Evolutionary conservation across 2,113 vertebrate species (phyloP), one percentile per base, ranked within the genome.

Genomic region (Sula dactylatra): DNA sequence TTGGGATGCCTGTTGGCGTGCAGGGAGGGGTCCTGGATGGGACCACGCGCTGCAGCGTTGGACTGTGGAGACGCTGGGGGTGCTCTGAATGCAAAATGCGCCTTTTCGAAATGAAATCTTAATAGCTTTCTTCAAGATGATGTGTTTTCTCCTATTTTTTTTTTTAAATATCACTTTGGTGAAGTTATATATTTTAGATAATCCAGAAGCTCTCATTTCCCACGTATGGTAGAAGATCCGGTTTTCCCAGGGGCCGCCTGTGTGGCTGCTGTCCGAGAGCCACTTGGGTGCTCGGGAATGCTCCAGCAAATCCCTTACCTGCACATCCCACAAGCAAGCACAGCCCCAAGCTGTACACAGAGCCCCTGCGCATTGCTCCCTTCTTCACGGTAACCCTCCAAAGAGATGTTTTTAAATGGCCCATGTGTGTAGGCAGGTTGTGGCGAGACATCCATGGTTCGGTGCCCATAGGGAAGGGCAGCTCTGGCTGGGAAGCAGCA

Each of bases 381-480:
- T 42, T 42, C 38, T 45, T 45, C 7, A 1, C 15, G 12, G 4
- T 34, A 31, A 45, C 26, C 6, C 49, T 88, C 82, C 70, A 36
- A 17, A 69, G 69, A 52, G 82, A 36, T 1, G 2, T 16, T 86
- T 82, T 29, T 16, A 44, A 56, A 34, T 1, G 27, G 14, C 31
- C 34, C 1, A 2, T 11, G 19, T 1, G 7, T 11, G 14, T 16
- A 38, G 79, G 49, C 40, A 90, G 86, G 71, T 27, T 77, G 71
- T 91, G 80, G 67, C 27, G 61, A 54, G 64, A 38, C 49, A 52
- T 12, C 18, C 0, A 0, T 5, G 8, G 1, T 1, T 34, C 0
- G 3, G 24, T 19, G 31, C 4, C 6, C 38, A 32, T 5, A 36
- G 36, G 71, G 15, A 77, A 82, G 20, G 29, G 45, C 42, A 54